Evolutionary conservation across 1,140 invertebrate genomes (phyloP), one percentile per base, ranked within the genome.

Genomic region (Manduca sexta): DNA sequence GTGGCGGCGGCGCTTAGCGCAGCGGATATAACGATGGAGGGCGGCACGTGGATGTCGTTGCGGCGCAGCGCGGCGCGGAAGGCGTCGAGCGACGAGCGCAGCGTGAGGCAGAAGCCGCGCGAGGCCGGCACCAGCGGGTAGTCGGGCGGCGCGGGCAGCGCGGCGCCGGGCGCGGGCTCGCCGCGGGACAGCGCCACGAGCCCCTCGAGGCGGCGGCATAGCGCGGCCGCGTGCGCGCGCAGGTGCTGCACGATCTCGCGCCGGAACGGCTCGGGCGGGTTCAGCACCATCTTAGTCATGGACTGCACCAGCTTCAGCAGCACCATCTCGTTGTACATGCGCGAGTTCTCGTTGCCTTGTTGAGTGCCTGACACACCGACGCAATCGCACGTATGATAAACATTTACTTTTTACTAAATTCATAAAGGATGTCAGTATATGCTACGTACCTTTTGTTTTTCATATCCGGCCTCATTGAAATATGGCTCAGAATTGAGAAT

Each of bases 271-370:
- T 90, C 84, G 5, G 94, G 94, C 14, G 95, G 94, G 64, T 91
- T 89, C 14, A 88, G 75, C 3, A 95, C 63, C 73, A 97, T 87
- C 69, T 93, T 93, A 0, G 93, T 93, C 85, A 97, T 94, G 0
- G 95, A 92, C 82, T 97, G 95, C 13, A 97, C 93, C 44, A 97
- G 86, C 79, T 97, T 97, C 6, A 98, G 84, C 6, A 97, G 89
- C 4, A 96, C 97, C 93, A 98, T 96, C 86, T 98, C 97, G 86
- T 98, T 98, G 83, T 98, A 98, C 90, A 97, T 96, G 50, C 95
- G 89, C n/a, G 96, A 97, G 82, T 98, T 98, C 82, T 98, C 96
- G 26, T 89, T 89, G 17, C 95, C 97, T 72, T 97, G 93, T 66
- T 97, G 95, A 0, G 94, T 94, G 12, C 95, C 93, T 90, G 33